Conservation (phyloP, 2,888 invertebrate genomes). For the Scaptomyza cyrtandrae region DNA sequence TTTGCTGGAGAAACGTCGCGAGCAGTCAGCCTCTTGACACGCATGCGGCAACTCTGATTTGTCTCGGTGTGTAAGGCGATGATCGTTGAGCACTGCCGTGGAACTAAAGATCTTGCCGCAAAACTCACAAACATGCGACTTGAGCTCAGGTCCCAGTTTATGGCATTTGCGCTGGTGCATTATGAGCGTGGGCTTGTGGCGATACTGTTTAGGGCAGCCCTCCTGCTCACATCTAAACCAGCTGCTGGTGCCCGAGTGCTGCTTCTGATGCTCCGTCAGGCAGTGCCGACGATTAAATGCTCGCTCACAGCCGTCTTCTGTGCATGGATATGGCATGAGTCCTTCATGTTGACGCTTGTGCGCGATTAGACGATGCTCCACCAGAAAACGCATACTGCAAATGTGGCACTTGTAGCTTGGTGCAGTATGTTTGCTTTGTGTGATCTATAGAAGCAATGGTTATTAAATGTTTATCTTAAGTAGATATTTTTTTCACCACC, state of each 20-base stretch:
- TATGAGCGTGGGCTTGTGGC: conserved; percentile 71
- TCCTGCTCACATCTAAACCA: conserved; percentile 60
- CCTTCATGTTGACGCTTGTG: conserved; percentile 76
- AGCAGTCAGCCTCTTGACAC: conserved; percentile 67
- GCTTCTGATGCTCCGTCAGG: conserved; percentile 64
- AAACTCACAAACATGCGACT: conserved; percentile 77
- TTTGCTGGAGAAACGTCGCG: conserved; percentile 68
- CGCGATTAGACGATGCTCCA: conserved; percentile 58
- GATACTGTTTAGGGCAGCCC: conserved; percentile 73
- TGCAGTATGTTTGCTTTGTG: background rate
- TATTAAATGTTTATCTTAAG: background rate
- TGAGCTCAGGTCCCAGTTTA: conserved; percentile 67
- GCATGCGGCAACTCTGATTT: conserved; percentile 71
- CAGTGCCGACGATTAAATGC: conserved; percentile 64
- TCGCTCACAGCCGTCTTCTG: conserved; percentile 62
- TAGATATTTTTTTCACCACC: background rate
- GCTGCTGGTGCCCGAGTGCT: conserved; percentile 58
- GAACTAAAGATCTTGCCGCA: conserved; percentile 79
- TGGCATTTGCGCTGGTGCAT: conserved; percentile 73
- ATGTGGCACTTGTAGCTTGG: conserved; percentile 56
- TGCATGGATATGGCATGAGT: conserved; percentile 70
- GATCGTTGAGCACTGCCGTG: conserved; percentile 70
- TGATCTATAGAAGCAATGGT: background rate
- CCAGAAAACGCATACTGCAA: conserved; percentile 62
- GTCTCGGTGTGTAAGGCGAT: conserved; percentile 76